Evolutionary conservation across 2,888 invertebrate species (phyloP), one percentile per base, ranked within the genome.

Genomic region (Polyploca ridens): DNA sequence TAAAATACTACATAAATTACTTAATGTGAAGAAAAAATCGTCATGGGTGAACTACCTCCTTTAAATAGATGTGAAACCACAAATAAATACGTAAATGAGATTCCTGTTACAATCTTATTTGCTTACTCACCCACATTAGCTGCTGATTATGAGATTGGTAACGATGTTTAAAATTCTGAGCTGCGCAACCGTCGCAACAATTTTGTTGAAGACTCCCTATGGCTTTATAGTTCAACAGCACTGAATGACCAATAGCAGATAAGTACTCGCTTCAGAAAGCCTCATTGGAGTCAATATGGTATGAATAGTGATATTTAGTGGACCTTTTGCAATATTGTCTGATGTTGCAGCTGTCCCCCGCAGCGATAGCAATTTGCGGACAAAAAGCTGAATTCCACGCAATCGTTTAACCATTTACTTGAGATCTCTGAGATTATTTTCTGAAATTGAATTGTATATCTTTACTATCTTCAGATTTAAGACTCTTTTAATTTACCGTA

Each of bases 281-380:
- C 57, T 65, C 68, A 70, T 70, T 64, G 54, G 38, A 67, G 63
- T 69, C 66, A 10, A 49, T 19, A 38, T 57, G 54, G 65, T 68
- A 75, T 74, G 71, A 75, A 72, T 73, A 69, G 68, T 66, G 69
- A 70, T 72, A 75, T 77, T 77, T 75, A 71, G 66, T 65, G 62
- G 54, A 61, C 49, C 59, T 63, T 62, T 75, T 76, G 73, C 75
- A 73, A 75, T 67, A 64, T 63, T 65, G 65, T 54, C 49, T 63
- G 41, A 64, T 65, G 58, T 62, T 66, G 65, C 65, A 61, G 67
- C 63, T 41, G 68, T 69, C 71, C 75, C 77, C 77, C 62, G 73
- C 65, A 69, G 77, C 75, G 73, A 68, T 58, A 57, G 70, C 68
- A 70, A 77, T 77, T 77, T 77, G 71, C 69, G 38, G 19, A 67